Percentiles rank a stretch among this genome's conserved stretches.
These are phyloP conservation scores for Erebia palarica DNA, from an alignment of 2,888 invertebrate species.

Conservation along the genomic window DNA sequence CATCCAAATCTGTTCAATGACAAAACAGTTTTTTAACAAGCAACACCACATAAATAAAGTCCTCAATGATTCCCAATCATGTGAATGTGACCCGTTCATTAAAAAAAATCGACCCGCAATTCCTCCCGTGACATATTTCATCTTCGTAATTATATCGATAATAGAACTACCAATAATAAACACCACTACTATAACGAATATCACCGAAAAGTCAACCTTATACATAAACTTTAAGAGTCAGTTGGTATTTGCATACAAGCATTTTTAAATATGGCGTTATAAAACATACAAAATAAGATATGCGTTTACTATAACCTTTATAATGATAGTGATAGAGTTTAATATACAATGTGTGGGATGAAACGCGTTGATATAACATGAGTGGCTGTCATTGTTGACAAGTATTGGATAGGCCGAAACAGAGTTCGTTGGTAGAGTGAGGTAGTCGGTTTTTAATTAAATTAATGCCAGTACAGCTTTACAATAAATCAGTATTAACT, in stretches of 20 bases:
- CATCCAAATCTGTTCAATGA: neutral
- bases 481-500: neutral
- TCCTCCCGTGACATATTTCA: conserved; percentile 39
- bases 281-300: conserved; percentile 12
- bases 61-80: conserved; percentile 33
- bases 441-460: conserved; percentile 13
- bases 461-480: conserved; percentile 7
- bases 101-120: conserved; percentile 36
- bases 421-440: conserved; percentile 29
- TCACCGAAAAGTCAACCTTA: conserved; percentile 15
- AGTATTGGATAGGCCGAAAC: conserved; percentile 35
- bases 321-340: conserved; percentile 14
- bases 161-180: conserved; percentile 26
- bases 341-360: neutral
- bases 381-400: conserved; percentile 37
- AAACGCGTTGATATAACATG: conserved; percentile 26
- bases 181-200: neutral
- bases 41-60: conserved; percentile 24
- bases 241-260: neutral
- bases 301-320: conserved; percentile 15
- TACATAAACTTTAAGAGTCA: neutral
- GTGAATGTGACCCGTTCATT: conserved; percentile 36
- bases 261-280: conserved; percentile 7
- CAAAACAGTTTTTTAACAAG: conserved; percentile 12
- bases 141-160: conserved; percentile 41